These are phyloP conservation scores for Lagocephalus sceleratus DNA, from an alignment of 2,797 vertebrate species.

Conservation along the genomic window DNA sequence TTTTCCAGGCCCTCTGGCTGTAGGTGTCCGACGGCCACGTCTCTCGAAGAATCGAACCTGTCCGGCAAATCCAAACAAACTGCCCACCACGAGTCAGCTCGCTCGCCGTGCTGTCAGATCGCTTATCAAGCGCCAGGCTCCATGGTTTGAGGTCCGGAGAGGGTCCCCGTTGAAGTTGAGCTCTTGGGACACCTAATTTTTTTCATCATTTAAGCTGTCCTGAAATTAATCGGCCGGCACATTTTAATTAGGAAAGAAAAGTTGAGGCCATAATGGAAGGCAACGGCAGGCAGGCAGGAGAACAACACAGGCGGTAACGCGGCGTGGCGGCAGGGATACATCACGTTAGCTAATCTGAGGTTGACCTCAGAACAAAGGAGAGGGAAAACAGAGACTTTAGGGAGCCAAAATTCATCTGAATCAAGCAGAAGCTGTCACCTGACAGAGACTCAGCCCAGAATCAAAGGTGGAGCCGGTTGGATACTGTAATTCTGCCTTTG, in stretches of 20 bases:
- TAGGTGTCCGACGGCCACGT: constrained; percentile 64
- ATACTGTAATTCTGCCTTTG: background rate
- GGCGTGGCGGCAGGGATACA: constrained; percentile 70
- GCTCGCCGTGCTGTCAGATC: constrained; percentile 61
- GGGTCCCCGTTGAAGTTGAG: constrained; percentile 55
- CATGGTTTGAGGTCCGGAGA: constrained; percentile 52
- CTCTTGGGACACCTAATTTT: constrained; percentile 65
- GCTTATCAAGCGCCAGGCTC: constrained; percentile 69
- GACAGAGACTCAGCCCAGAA: background rate
- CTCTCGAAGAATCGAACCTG: constrained; percentile 71
- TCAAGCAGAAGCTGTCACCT: constrained; percentile 8
- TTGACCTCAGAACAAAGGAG: constrained; percentile 64
- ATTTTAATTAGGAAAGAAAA: constrained; percentile 81
- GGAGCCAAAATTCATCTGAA: constrained; percentile 6
- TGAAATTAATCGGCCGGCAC: constrained; percentile 76
- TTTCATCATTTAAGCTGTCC: constrained; percentile 67
- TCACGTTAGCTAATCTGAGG: constrained; percentile 73
- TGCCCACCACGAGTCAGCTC: constrained; percentile 52
- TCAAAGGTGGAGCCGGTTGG: constrained; percentile 15
- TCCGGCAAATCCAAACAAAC: constrained; percentile 75
- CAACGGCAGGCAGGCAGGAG: constrained; percentile 60
- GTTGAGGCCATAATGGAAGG: constrained; percentile 77
- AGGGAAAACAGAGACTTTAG: constrained; percentile 27
- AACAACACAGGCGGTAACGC: constrained; percentile 70
- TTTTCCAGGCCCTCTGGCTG: constrained; percentile 66